Evolutionary conservation across 2,113 vertebrate genomes (phyloP).

Genomic region (Bucco capensis): DNA sequence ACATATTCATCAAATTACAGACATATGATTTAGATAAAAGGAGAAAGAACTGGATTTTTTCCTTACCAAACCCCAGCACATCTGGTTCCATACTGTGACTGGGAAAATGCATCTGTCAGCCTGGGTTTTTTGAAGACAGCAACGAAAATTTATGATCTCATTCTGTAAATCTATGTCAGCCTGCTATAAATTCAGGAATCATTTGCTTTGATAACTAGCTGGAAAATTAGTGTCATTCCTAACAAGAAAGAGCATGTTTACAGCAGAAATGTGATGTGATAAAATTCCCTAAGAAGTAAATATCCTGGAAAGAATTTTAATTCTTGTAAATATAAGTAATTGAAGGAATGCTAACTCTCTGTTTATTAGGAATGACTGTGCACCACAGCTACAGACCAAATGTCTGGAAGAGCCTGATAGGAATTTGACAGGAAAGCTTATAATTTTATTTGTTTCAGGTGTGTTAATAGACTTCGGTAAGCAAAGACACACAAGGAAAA

Average conservation of each 20-base stretch:
- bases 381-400: background rate
- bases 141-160: slow-evolving; percentile 1
- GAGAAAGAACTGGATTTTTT: background rate
- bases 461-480: background rate
- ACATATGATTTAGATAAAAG: background rate
- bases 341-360: slow-evolving; percentile 64
- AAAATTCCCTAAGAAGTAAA: slow-evolving; percentile 58
- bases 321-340: slow-evolving; percentile 62
- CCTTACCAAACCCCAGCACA: background rate
- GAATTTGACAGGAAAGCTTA: background rate
- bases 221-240: slow-evolving; percentile 55
- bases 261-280: slow-evolving; percentile 55
- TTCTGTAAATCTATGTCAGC: slow-evolving; percentile 29
- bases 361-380: slow-evolving; percentile 44
- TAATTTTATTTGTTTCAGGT: background rate
- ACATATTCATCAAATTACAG: background rate
- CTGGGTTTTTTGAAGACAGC: slow-evolving; percentile 21
- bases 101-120: background rate
- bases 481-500: background rate
- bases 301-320: slow-evolving; percentile 74
- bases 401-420: background rate
- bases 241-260: slow-evolving; percentile 68
- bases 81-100: slow-evolving; percentile 7
- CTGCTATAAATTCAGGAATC: slow-evolving; percentile 36
- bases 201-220: slow-evolving; percentile 46